phyloP scores from a whole-genome alignment of 2,888 invertebrate species.

The Gastrophysa polygoni region DNA sequence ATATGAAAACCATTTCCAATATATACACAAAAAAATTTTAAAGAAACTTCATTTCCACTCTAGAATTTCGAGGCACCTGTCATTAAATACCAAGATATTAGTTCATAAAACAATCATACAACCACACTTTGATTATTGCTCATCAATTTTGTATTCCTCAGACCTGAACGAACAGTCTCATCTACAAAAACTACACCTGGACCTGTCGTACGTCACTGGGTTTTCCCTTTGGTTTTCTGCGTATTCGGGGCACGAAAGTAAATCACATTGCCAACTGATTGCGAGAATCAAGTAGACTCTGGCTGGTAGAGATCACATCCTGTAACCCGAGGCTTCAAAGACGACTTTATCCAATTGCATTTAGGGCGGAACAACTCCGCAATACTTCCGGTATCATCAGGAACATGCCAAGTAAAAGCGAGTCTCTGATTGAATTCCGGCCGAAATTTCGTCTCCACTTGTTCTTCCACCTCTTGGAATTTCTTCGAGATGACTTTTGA shows the following conservation, averaged over 20 bases:
- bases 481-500: background rate
- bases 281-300: conserved; percentile 49
- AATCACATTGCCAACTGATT: conserved; percentile 53
- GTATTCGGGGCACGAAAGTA: conserved; percentile 50
- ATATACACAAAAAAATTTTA: too few species aligned
- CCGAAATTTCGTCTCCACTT: background rate
- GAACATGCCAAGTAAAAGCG: conserved; percentile 21
- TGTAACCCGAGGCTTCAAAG: conserved; percentile 35
- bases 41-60: too few species aligned
- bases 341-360: conserved; percentile 37
- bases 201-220: conserved; percentile 21
- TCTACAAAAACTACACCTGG: background rate
- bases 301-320: conserved; percentile 35
- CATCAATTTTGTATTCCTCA: too few species aligned
- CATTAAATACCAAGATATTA: too few species aligned
- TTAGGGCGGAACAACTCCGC: conserved; percentile 38
- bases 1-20: too few species aligned
- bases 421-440: conserved; percentile 20
- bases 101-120: too few species aligned
- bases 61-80: too few species aligned
- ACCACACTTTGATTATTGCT: too few species aligned
- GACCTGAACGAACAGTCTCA: too few species aligned
- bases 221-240: conserved; percentile 8
- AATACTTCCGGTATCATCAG: conserved; percentile 37
- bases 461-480: background rate